Conservation (phyloP, 92 coral and sea anemone genomes). For the Porites cylindrica region DNA sequence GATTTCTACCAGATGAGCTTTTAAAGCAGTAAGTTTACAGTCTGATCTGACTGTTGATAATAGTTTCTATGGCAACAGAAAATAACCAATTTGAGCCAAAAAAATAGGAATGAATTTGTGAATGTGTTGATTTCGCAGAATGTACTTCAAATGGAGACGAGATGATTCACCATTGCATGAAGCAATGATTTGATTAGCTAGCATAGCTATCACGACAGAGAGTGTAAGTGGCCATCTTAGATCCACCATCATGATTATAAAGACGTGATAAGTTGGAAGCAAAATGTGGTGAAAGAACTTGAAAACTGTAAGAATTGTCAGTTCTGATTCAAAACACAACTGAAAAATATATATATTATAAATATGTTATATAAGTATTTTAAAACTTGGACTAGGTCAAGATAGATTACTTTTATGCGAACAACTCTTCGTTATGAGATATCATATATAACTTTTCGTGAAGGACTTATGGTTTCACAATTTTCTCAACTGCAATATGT, state of each 20-base stretch:
- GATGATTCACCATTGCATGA: background rate
- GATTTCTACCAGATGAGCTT: constrained; percentile 5
- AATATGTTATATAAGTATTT: no score
- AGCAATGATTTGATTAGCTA: background rate
- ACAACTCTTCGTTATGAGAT: no score
- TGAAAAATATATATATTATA: no score
- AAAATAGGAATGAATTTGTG: background rate
- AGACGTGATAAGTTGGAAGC: background rate
- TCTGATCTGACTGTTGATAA: background rate
- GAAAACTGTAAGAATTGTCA: no score
- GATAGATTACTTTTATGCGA: no score
- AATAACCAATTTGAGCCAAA: background rate
- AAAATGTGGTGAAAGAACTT: background rate
- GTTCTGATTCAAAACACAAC: background rate
- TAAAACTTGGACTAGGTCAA: no score
- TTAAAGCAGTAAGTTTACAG: background rate
- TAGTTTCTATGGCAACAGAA: background rate
- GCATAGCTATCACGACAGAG: background rate
- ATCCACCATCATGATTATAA: background rate
- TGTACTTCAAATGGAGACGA: background rate
- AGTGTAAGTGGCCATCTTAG: background rate
- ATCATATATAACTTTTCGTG: no score
- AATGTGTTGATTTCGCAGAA: background rate
- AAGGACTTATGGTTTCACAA: background rate
- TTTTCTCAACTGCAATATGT: background rate